Conservation (phyloP, 2,888 invertebrate genomes). For the Cetonia aurata region DNA sequence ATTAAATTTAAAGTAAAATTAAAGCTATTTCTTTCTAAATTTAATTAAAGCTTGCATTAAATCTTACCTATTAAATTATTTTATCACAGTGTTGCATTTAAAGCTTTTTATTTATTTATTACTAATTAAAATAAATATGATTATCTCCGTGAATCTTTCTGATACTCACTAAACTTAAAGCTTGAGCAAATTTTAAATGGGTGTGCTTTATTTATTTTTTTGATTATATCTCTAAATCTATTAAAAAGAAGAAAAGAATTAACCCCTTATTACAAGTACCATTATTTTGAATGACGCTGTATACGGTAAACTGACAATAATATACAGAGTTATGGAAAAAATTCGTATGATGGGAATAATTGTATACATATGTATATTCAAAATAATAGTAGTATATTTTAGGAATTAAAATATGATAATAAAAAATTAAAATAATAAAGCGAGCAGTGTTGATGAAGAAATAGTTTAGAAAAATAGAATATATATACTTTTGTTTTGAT, state of each 20-base stretch:
- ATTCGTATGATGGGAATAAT: too few species aligned
- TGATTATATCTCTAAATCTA: background rate
- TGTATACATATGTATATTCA: too few species aligned
- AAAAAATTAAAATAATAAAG: too few species aligned
- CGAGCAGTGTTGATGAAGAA: too few species aligned
- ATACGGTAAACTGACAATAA: background rate
- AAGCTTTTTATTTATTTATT: background rate
- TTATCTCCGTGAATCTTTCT: conserved; percentile 1
- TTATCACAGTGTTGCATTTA: background rate
- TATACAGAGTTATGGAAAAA: too few species aligned
- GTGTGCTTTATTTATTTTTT: conserved; percentile 47
- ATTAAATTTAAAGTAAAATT: conserved; percentile 39
- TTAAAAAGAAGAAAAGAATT: background rate
- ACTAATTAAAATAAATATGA: background rate
- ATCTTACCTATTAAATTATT: conserved; percentile 10
- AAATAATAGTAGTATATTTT: too few species aligned
- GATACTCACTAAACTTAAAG: conserved; percentile 57
- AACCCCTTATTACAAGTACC: background rate
- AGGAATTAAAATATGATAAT: too few species aligned
- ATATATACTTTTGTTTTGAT: too few species aligned
- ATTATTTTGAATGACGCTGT: background rate
- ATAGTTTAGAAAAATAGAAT: too few species aligned
- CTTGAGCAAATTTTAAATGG: conserved; percentile 65
- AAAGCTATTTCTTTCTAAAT: background rate
- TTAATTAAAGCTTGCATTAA: too few species aligned